phyloP scores from a whole-genome alignment of 2,888 invertebrate species.

The Drosophila paranaensis region DNA sequence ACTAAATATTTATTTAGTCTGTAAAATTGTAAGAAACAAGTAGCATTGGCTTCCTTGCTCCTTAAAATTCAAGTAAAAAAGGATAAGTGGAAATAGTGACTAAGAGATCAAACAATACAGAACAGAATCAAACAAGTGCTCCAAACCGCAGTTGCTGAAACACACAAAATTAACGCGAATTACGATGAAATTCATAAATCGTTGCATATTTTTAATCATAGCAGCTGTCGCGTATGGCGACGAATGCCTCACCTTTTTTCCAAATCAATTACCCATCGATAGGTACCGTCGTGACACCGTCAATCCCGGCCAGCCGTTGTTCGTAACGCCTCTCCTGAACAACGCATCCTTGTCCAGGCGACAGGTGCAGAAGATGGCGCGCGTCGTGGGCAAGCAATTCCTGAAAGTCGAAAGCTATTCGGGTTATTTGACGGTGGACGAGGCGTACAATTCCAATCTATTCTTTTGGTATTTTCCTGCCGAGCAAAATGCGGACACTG shows the following conservation, averaged over 20 bases:
- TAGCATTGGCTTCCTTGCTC: slow-evolving; percentile 10
- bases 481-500: slow-evolving; percentile 85
- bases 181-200: slow-evolving; percentile 55
- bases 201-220: slow-evolving; percentile 36
- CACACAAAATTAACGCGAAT: not conserved
- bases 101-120: not conserved
- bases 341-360: slow-evolving; percentile 82
- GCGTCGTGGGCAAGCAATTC: slow-evolving; percentile 78
- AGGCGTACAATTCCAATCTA: slow-evolving; percentile 90
- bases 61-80: not conserved
- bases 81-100: not conserved
- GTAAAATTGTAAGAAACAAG: slow-evolving; percentile 13
- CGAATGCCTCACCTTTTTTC: not conserved
- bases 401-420: slow-evolving; percentile 86
- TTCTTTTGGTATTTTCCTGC: slow-evolving; percentile 97
- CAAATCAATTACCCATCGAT: slow-evolving; percentile 58
- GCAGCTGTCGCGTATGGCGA: slow-evolving; percentile 12
- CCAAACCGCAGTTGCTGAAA: not conserved
- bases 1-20: slow-evolving; percentile 1
- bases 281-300: slow-evolving; percentile 62
- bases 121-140: not conserved
- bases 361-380: slow-evolving; percentile 83
- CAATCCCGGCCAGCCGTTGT: slow-evolving; percentile 85
- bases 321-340: slow-evolving; percentile 78
- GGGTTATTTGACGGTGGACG: slow-evolving; percentile 92